Percentiles rank a stretch among this genome's conserved stretches.
Conservation (phyloP, 2,113 vertebrate genomes). For the Camelus bactrianus region DNA sequence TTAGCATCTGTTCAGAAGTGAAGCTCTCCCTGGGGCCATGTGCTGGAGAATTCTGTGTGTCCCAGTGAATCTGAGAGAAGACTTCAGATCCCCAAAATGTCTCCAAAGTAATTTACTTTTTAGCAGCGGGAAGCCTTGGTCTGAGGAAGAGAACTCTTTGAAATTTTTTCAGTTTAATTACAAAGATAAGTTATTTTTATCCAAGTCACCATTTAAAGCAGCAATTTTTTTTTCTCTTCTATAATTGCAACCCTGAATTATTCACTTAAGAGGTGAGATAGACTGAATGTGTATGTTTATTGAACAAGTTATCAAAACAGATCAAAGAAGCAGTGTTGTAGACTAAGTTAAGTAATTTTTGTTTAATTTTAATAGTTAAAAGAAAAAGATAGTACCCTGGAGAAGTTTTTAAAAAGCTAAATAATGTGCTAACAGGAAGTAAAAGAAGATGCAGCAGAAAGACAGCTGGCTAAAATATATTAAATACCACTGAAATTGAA, state of each 20-base stretch:
- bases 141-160: conserved; percentile 44
- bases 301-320: neutral
- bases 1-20: conserved; percentile 74
- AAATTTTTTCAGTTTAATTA: conserved; percentile 65
- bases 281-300: neutral
- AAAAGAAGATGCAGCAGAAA: neutral
- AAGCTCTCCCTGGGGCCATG: conserved; percentile 51
- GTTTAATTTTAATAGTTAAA: neutral
- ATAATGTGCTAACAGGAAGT: neutral
- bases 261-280: neutral
- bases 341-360: neutral
- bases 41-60: conserved; percentile 41
- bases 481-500: neutral
- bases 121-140: conserved; percentile 58
- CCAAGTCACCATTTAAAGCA: neutral
- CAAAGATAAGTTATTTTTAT: conserved; percentile 63
- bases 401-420: neutral
- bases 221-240: neutral
- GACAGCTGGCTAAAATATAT: neutral
- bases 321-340: neutral
- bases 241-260: conserved; percentile 2
- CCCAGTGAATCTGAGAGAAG: conserved; percentile 32
- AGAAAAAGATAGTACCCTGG: neutral
- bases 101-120: conserved; percentile 68
- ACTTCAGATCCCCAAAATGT: conserved; percentile 41